Conservation (phyloP, 2,113 vertebrate species). For the Lampris incognitus region DNA sequence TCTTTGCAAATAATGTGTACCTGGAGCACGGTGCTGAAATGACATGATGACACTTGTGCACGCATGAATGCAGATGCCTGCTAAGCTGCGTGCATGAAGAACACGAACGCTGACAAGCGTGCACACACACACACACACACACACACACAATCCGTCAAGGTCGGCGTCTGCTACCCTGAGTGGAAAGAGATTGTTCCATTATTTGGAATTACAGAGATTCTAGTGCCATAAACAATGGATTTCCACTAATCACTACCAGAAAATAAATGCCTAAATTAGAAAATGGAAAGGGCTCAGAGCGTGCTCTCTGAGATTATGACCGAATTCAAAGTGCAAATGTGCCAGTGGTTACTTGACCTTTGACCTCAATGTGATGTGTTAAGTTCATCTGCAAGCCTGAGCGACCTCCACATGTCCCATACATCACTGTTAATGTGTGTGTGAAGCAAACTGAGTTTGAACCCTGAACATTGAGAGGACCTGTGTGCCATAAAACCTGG, state of each 20-base stretch:
- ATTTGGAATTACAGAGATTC: conserved; percentile 17
- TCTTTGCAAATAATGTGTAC: conserved; percentile 1
- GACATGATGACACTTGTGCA: conserved; percentile 6
- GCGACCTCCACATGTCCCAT: no score
- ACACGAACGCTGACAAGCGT: not conserved
- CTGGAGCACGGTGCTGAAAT: conserved; percentile 28
- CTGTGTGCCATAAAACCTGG: no score
- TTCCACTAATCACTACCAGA: conserved; percentile 6
- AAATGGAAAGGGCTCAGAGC: conserved; percentile 24
- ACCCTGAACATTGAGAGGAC: no score
- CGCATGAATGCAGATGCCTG: not conserved
- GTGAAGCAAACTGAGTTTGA: no score
- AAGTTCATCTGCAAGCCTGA: not conserved
- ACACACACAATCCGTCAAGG: not conserved
- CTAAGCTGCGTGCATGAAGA: no score
- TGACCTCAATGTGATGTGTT: not conserved
- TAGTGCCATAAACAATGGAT: conserved; percentile 24
- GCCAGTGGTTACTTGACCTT: not conserved
- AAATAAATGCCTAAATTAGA: conserved; percentile 1
- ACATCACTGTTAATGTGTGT: no score
- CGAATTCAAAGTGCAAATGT: conserved; percentile 3
- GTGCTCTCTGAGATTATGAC: not conserved
- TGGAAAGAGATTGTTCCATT: conserved; percentile 17
- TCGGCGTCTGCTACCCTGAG: not conserved
- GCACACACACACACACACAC: not conserved